Evolutionary conservation across 2,888 invertebrate genomes (phyloP), one percentile per base, ranked within the genome.

Genomic region (Drosophila pseudotakahashii): DNA sequence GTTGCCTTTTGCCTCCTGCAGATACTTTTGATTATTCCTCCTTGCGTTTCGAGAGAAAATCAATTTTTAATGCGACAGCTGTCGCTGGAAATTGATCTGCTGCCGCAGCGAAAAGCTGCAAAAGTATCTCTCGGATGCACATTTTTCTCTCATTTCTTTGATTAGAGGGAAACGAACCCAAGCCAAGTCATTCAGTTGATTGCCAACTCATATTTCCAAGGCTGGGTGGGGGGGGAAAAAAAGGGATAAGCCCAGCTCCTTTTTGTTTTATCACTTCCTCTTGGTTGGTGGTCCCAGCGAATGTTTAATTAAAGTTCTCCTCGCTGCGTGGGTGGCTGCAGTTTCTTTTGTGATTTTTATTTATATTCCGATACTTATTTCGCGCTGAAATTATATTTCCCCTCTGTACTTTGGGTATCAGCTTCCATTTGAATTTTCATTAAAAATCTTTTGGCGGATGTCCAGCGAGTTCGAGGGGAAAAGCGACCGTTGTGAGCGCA

Each of bases 271-370:
- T 45, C 23, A n/a, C 47, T 23, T 67, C 10, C 1, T 14, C 81
- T 61, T 69, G 74, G 83, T 72, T 83, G 83, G 83, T 80, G 85
- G 75, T 70, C 75, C 44, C 23, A 32, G n/a, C 52, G 42, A 61
- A 70, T 63, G 51, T 75, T 86, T 84, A 84, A 84, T 84, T 84
- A 84, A 84, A 83, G 78, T 81, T 79, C 37, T 23, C 26, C 16
- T 63, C 26, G 30, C 48, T 32, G 66, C 72, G 59, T 73, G 73
- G 73, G 73, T 71, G 72, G 57, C 32, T 52, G 47, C 13, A 50
- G 36, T 54, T 37, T 36, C 59, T 37, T 58, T 58, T 52, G 45
- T 64, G 68, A 57, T 58, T 55, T 59, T 59, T 59, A 59, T 50
- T 59, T 39, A 42, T 63, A 59, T 50, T 34, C 34, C 13, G 37